Base-by-base conservation (phyloP, 1,140 invertebrate species). In the Phortica variegata region DNA sequence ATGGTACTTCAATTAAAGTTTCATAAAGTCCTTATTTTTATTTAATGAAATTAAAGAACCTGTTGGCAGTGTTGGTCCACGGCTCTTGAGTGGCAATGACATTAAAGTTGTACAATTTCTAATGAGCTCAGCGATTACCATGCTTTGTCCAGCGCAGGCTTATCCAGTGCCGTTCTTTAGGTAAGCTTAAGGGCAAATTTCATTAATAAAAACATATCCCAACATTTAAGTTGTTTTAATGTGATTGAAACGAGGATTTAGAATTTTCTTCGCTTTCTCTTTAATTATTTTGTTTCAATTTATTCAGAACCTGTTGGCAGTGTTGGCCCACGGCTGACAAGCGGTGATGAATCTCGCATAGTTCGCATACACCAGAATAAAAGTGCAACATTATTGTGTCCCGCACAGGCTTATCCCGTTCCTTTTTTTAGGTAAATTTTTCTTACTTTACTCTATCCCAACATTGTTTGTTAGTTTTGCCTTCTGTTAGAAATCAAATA, bases 101-200 rank as follows among this genome's bases (percentile, higher is more conserved):
- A 60, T 81, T 49, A 83, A 78, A 77, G 82, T 79, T 80, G 81
- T 48, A 52, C 80, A 57, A 57, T 85, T 33, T 79, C 85, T 47
- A 85, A 85, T 75, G 78, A 81, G 45, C 82, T 83, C 47, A 9
- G 10, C 63, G n/a, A 84, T 81, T 33, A 72, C 77, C 2, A 65
- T 88, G 36, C 77, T 87, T n/a, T 88, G 86, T 71, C 86, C 85
- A 66, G 85, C 85, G 43, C 87, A 90, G 79, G 85, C 83, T 20
- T 87, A 81, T 77, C 88, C 87, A 52, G 79, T 83, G 65, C 81
- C 81, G 31, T 51, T 81, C 43, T 82, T 82, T 78, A 82, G 81
- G 81, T 82, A 79, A 68, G 63, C 66, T n/a, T n/a, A n/a, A n/a
- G n/a, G n/a, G n/a, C n/a, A n/a, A n/a, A n/a, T n/a, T n/a, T n/a